A percentile compares a stretch with the other conserved stretches of the same genome.
These are phyloP conservation scores for Oligia fasciuncula DNA, from an alignment of 2,888 invertebrate genomes.

Conservation along the genomic window DNA sequence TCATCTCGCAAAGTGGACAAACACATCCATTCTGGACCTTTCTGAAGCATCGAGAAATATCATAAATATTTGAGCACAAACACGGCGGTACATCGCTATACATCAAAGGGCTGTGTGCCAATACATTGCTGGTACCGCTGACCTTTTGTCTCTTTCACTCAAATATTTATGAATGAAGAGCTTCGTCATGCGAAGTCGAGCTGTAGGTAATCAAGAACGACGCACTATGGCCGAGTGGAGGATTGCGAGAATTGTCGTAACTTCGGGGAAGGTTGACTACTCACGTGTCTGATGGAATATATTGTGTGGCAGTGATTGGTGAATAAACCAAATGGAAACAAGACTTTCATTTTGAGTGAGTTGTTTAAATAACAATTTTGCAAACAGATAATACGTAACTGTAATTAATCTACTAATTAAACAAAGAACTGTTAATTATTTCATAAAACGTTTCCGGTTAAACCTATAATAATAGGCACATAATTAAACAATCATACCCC, in stretches of 20 bases:
- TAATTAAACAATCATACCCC: too few relatives aligned
- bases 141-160: conserved; percentile 54
- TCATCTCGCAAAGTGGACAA: conserved; percentile 62
- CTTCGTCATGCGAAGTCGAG: conserved; percentile 22
- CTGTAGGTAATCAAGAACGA: conserved; percentile 43
- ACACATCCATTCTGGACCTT: conserved; percentile 53
- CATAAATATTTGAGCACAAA: conserved; percentile 63
- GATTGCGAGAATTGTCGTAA: background rate
- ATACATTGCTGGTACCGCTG: conserved; percentile 42
- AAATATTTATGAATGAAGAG: conserved; percentile 57
- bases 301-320: background rate
- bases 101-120: conserved; percentile 59
- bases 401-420: background rate
- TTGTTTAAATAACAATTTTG: background rate
- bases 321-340: background rate
- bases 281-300: background rate
- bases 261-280: background rate
- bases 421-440: background rate
- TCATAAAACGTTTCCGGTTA: background rate
- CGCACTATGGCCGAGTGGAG: conserved; percentile 19
- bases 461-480: background rate
- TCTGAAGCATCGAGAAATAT: conserved; percentile 51
- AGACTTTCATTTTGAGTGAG: background rate
- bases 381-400: background rate
- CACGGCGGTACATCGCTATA: conserved; percentile 54